Conservation (phyloP, 2,113 vertebrate species). For the Tricholaema leucomelas region DNA sequence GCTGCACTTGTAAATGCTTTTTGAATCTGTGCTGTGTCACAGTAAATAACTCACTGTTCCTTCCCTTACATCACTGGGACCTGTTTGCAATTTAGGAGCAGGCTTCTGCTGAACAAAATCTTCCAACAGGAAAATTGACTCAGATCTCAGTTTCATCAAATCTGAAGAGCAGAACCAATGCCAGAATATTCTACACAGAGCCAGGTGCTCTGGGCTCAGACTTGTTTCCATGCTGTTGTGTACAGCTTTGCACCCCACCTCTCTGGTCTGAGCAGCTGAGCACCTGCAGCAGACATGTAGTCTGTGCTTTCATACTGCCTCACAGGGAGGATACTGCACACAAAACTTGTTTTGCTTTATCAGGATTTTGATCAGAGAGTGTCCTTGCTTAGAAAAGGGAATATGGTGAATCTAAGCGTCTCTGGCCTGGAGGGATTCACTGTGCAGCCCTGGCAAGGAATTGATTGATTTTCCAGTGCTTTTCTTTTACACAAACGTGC, state of each 20-base stretch:
- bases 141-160: neutral
- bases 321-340: neutral
- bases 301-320: neutral
- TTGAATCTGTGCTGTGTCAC: neutral
- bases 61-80: neutral
- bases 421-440: neutral
- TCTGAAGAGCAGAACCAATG: neutral
- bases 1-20: neutral
- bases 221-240: neutral
- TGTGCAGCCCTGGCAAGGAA: neutral
- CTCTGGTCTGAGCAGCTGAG: neutral
- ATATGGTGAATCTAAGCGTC: neutral
- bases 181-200: neutral
- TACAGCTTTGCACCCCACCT: neutral
- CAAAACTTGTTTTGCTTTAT: neutral
- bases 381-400: neutral
- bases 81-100: neutral
- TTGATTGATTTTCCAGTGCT: neutral
- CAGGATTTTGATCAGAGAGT: neutral
- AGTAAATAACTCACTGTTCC: neutral
- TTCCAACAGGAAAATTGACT: neutral
- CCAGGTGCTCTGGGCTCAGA: neutral
- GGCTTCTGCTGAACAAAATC: neutral
- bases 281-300: neutral
- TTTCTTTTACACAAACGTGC: neutral